Evolutionary conservation across 2,888 invertebrate genomes (phyloP).

Genomic region (Dolomedes plantarius): DNA sequence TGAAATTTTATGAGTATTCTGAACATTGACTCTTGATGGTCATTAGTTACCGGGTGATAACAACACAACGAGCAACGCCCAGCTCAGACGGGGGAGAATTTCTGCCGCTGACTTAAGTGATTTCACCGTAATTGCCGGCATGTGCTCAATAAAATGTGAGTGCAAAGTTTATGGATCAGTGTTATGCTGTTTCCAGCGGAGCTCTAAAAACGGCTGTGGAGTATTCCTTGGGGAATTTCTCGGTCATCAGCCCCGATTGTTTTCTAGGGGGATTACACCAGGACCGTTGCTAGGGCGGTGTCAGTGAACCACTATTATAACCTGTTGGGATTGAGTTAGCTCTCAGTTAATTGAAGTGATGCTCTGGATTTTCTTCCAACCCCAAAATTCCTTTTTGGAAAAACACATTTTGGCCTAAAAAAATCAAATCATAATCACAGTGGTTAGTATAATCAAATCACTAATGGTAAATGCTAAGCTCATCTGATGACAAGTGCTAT

Average conservation of each 20-base stretch:
- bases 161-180: neutral
- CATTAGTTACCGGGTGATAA: neutral
- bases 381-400: too few relatives aligned
- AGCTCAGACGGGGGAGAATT: neutral
- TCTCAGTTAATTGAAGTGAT: neutral
- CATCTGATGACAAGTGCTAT: too few relatives aligned
- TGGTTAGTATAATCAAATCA: too few relatives aligned
- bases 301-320: slow-evolving; percentile 49
- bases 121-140: neutral
- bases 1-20: neutral
- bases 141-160: neutral
- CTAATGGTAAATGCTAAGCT: too few relatives aligned
- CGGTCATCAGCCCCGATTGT: neutral
- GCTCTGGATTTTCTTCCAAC: too few relatives aligned
- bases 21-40: neutral
- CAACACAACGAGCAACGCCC: neutral
- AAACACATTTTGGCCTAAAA: too few relatives aligned
- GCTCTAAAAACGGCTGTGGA: neutral
- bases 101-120: neutral
- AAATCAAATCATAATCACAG: too few relatives aligned
- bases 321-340: slow-evolving; percentile 15
- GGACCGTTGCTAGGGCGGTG: slow-evolving; percentile 46
- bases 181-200: neutral
- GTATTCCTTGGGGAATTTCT: neutral
- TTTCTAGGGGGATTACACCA: neutral